These are phyloP conservation scores for Catharus bicknelli DNA, from an alignment of 2,113 vertebrate species.

Conservation along the genomic window DNA sequence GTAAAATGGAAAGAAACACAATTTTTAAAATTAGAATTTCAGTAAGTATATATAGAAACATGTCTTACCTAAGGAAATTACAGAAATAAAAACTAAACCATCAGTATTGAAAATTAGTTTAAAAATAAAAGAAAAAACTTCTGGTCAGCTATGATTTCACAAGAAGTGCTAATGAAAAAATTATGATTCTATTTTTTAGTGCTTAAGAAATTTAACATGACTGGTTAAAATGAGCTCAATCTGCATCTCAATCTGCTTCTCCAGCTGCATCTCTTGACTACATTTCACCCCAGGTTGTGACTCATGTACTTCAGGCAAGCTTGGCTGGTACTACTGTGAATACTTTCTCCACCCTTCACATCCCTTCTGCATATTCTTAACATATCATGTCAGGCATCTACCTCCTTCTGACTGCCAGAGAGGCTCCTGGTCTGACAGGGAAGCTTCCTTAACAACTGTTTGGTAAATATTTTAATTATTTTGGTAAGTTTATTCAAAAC, in stretches of 20 bases:
- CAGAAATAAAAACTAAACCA: not conserved
- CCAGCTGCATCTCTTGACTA: not conserved
- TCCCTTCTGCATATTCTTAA: not conserved
- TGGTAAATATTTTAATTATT: not conserved
- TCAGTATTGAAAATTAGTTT: not conserved
- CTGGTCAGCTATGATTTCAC: not conserved
- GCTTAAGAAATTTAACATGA: not conserved
- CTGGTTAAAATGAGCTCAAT: not conserved
- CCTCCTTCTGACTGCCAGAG: not conserved
- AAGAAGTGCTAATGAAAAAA: not conserved
- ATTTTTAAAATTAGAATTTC: not conserved
- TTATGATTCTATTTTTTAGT: not conserved
- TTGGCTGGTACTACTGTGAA: not conserved
- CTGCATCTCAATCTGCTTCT: not conserved
- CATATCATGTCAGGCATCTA: accelerated
- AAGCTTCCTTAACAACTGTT: not conserved
- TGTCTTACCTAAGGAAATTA: not conserved
- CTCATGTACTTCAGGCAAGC: not conserved
- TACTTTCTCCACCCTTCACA: not conserved
- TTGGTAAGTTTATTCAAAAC: not conserved
- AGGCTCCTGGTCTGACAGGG: accelerated
- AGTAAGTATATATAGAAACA: not conserved
- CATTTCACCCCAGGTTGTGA: not conserved
- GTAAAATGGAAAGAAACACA: not conserved
- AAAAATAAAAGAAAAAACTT: not conserved